Evolutionary conservation across 2,888 invertebrate species (phyloP), one percentile per base, ranked within the genome.

Genomic region (Melanargia galathea): DNA sequence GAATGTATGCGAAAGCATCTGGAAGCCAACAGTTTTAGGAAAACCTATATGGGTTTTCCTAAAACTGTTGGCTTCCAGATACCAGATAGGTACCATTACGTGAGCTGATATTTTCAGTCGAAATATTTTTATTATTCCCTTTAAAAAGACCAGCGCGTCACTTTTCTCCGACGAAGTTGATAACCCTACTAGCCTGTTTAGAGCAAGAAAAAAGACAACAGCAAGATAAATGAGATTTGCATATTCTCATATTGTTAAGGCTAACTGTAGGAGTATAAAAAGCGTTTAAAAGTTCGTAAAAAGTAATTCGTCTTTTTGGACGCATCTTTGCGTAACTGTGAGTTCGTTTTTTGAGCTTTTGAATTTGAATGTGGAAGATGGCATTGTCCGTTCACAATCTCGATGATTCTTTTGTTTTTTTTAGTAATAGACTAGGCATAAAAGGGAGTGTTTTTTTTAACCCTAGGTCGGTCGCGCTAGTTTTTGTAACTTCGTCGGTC

Each of bases 191-290:
- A 38, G 62, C 38, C 43, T 75, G 76, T 73, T 71, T n/a, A n/a
- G n/a, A n/a, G n/a, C n/a, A 75, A 73, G 73, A 65, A 83, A 78
- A 72, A 58, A 65, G 63, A 64, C 63, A 62, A 60, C 62, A 65
- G 63, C 63, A 61, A 78, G 74, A 88, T 86, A 87, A 88, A 87
- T 82, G 87, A 78, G 75, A 89, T 90, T 88, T 90, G 90, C 90
- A 90, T 90, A 89, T 83, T 81, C 83, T 86, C 82, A 78, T 78
- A 75, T 75, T 77, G 77, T 77, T 69, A 74, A 74, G 73, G 66
- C 68, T 75, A 81, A 82, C 82, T 83, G 82, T 82, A 81, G 78
- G 74, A 79, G 68, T 62, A 76, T 77, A 81, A 81, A 79, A 76
- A 70, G 57, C 63, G 71, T 69, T 68, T 75, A 77, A 78, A 73